These are phyloP conservation scores for Endotricha flammealis DNA, from an alignment of 2,888 invertebrate species.

Conservation along the genomic window DNA sequence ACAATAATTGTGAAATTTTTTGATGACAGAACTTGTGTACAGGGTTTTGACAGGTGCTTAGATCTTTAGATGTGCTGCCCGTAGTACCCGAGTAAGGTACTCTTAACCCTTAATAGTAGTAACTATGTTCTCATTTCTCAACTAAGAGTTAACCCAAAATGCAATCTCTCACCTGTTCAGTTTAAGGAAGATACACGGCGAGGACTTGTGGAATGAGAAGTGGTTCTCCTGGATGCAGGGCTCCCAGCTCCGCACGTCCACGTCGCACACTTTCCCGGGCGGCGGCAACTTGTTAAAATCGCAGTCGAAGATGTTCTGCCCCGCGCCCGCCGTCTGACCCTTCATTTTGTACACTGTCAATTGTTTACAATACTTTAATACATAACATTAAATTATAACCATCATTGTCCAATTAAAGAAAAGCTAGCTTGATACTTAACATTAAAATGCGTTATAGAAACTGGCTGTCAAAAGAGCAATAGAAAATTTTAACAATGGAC, in stretches of 20 bases:
- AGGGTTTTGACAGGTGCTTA: no score
- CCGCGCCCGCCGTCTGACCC: constrained; percentile 84
- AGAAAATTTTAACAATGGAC: no score
- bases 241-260: constrained; percentile 86
- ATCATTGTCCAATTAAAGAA: constrained; percentile 2
- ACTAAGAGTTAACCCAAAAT: constrained; percentile 3
- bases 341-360: constrained; percentile 84
- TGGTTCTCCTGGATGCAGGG: constrained; percentile 91
- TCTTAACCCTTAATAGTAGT: no score
- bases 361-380: neutral
- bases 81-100: no score
- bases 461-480: no score
- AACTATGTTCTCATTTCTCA: no score
- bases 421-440: no score
- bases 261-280: constrained; percentile 89
- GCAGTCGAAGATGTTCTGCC: constrained; percentile 86
- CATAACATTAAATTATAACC: neutral
- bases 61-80: no score
- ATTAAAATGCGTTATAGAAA: no score
- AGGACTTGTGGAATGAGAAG: constrained; percentile 94
- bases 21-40: no score
- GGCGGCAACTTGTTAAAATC: constrained; percentile 83
- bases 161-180: constrained; percentile 82
- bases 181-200: constrained; percentile 96
- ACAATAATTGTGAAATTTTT: no score